Base-by-base conservation (phyloP, 1,140 invertebrate species). In the Drosophila sechellia region DNA sequence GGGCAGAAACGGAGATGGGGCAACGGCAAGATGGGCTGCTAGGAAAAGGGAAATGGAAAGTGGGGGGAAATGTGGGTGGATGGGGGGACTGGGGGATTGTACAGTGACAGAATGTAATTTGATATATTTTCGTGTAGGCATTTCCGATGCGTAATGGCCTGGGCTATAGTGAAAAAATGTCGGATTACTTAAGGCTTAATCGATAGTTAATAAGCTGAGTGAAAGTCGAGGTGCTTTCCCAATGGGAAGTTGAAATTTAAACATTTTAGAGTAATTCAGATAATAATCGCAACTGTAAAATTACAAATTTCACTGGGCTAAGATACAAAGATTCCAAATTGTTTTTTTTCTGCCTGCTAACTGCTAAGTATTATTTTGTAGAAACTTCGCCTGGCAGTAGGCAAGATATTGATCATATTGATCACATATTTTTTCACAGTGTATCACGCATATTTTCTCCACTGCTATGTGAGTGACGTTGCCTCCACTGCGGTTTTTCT, bases 391-490 rank as follows among this genome's bases (percentile, higher is more conserved):
- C 17, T 17, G 17, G 17, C 17, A 17, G 17, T 17, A 17, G 17
- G 17, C 17, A 17, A 17, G 17, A 17, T 17, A 17, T 17, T 17
- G 17, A 17, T 17, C 17, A 17, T 17, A 17, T 17, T 17, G 17
- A 17, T 8, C 6, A 31, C 31, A 3, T 10, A 12, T n/a, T 50
- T 72, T 72, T 46, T n/a, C 39, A 4, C 46, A 45, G 54, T 76
- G 57, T 15, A 40, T 10, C 12, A 57, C 35, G 43, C 66, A 56
- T 11, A 69, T 70, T 57, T 69, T 70, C 50, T 20, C 48, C 20
- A n/a, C 39, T 37, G 50, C 12, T 73, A 72, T 83, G 79, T 80
- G 84, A 89, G 68, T 89, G 84, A 89, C 84, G 85, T 89, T 77
- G 84, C 77, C 71, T 85, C 68, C 59, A 65, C 56, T 76, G 74